These are phyloP conservation scores for Pseudochirops corinnae DNA, from an alignment of 2,797 vertebrate genomes.

Conservation along the genomic window DNA sequence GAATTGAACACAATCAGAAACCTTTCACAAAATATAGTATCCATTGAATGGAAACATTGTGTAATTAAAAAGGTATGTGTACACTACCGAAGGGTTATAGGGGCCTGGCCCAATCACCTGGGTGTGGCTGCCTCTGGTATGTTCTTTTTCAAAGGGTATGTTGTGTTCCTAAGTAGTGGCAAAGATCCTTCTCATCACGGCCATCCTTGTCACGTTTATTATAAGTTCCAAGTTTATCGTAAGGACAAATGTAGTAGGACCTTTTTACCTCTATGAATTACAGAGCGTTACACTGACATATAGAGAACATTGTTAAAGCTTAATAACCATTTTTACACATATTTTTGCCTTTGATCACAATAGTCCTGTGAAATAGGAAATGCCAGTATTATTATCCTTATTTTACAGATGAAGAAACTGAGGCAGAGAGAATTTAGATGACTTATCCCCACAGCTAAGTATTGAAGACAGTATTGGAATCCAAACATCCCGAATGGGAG, in stretches of 20 bases:
- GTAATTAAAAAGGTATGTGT: conserved; percentile 13
- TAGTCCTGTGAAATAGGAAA: neutral
- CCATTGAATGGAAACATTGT: conserved; percentile 19
- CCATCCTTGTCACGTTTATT: neutral
- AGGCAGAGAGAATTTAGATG: neutral
- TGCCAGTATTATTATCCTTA: neutral
- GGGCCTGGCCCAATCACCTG: neutral
- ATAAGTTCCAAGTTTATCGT: neutral
- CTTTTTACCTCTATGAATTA: neutral
- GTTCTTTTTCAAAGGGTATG: conserved; percentile 12
- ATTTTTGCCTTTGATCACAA: neutral
- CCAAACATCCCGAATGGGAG: neutral
- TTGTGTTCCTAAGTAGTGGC: conserved; percentile 21
- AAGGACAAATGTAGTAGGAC: neutral
- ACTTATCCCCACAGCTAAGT: neutral
- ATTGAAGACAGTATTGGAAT: neutral
- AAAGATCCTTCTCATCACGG: neutral
- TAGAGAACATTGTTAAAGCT: neutral
- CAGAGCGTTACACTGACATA: neutral
- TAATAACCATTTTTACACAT: no score
- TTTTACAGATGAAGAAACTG: neutral
- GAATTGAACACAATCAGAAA: conserved; percentile 46
- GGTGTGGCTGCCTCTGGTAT: neutral
- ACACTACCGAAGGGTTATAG: neutral
- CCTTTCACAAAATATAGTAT: conserved; percentile 17